Percentiles rank a stretch among this genome's conserved stretches.
phyloP scores from a whole-genome alignment of 2,113 vertebrate genomes.

The Sturnus vulgaris region DNA sequence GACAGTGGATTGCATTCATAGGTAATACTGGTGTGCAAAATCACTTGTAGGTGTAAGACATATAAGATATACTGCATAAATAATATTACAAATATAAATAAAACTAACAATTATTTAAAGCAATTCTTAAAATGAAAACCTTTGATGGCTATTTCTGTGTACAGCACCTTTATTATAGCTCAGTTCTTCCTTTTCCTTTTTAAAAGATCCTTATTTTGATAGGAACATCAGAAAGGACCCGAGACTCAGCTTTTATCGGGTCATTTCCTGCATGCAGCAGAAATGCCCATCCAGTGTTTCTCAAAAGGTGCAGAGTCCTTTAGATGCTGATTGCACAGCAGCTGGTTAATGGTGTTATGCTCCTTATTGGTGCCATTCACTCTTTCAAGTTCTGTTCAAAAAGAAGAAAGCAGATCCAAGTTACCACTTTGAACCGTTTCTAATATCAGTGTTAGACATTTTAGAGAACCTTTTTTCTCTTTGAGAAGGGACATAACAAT shows the following conservation, averaged over 20 bases:
- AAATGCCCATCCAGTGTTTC: neutral
- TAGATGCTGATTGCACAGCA: neutral
- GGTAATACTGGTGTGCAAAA: neutral
- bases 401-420: neutral
- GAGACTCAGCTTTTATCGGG: neutral
- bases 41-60: neutral
- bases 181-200: neutral
- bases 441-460: neutral
- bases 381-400: neutral
- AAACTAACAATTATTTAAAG: neutral
- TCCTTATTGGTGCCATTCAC: neutral
- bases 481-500: neutral
- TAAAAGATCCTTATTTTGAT: neutral
- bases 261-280: neutral
- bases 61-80: neutral
- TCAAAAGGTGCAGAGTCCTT: neutral
- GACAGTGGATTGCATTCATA: neutral
- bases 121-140: neutral
- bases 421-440: neutral
- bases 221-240: neutral
- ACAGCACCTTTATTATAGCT: neutral
- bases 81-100: neutral
- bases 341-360: neutral
- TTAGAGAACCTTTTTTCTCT: neutral
- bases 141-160: neutral